phyloP scores from a whole-genome alignment of 2,797 vertebrate species.

The Sandelia bainsii region DNA sequence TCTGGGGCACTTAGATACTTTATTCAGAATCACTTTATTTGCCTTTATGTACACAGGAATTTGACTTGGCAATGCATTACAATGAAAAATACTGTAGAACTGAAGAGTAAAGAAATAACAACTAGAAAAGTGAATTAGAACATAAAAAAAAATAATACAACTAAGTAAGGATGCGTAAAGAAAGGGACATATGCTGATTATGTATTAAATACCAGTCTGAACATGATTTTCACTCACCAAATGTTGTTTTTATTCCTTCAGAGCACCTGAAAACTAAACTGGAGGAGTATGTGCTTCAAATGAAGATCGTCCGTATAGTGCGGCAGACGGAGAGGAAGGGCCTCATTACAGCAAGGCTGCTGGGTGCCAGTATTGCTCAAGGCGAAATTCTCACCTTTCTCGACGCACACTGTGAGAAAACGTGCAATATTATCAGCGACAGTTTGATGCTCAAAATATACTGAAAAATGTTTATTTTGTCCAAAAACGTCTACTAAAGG shows the following conservation, averaged over 20 bases:
- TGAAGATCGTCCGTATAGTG: slow-evolving; percentile 92
- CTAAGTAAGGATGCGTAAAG: too few species aligned
- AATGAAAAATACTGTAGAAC: too few species aligned
- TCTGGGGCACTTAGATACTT: too few species aligned
- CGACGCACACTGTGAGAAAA: slow-evolving; percentile 94
- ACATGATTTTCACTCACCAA: not conserved
- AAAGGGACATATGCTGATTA: too few species aligned
- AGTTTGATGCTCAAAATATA: not conserved
- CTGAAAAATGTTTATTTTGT: not conserved
- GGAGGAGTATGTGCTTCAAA: slow-evolving; percentile 86
- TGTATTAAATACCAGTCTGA: not conserved
- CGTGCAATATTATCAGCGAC: not conserved
- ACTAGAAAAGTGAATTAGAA: too few species aligned
- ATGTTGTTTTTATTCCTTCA: slow-evolving; percentile 63
- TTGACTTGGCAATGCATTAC: too few species aligned
- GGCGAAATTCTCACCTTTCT: slow-evolving; percentile 96
- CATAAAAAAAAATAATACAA: too few species aligned
- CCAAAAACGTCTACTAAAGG: not conserved
- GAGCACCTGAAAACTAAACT: slow-evolving; percentile 88
- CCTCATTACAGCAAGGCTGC: slow-evolving; percentile 92
- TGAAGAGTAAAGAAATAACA: too few species aligned
- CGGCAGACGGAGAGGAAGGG: slow-evolving; percentile 94
- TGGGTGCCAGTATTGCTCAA: slow-evolving; percentile 91
- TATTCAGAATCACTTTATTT: too few species aligned
- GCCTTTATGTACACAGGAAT: too few species aligned